Base-by-base conservation (phyloP, 2,888 invertebrate genomes). In the Tetrapedia diversipes region DNA sequence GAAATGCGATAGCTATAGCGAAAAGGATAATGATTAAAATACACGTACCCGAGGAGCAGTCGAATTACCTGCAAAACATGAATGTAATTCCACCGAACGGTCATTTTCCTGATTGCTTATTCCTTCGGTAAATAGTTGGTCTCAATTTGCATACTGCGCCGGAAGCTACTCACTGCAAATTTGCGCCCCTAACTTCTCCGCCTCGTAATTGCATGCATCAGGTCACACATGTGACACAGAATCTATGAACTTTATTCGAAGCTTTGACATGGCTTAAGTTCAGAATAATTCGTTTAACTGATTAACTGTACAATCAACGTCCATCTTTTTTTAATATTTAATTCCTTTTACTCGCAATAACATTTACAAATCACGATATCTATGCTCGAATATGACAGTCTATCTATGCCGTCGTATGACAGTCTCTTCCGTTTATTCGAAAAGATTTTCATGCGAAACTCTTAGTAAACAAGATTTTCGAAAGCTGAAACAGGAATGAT, bases 81-180 rank as follows among this genome's bases (percentile, higher is more conserved):
- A n/a, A n/a, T 49, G 43, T 49, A 56, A 51, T 43, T 39, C 16
- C 24, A 41, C 22, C 43, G 41, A 54, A 54, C 41, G 54, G 19
- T 37, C 59, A 45, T 29, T 64, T 16, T 29, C 57, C 41, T 80
- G 80, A 86, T 85, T 85, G 81, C 70, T 81, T 81, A 86, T 86
- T 83, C 79, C 83, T 80, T 77, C 32, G 64, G 77, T 60, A 86
- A 86, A 86, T 80, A 85, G 74, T 75, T 60, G 64, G 60, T 49
- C n/a, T n/a, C 68, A 68, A 84, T 84, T 83, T 83, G 65, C 81
- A 80, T 77, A 54, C 32, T 39, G 43, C 51, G 59, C 57, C 63
- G 39, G 54, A 19, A 72, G 76, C 51, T 68, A 47, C 56, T 66
- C 45, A 37, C 43, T 24, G 51, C 10, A 29, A 82, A 81, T 74